Base-by-base conservation (phyloP, 2,113 vertebrate species). In the Piprites chloris region DNA sequence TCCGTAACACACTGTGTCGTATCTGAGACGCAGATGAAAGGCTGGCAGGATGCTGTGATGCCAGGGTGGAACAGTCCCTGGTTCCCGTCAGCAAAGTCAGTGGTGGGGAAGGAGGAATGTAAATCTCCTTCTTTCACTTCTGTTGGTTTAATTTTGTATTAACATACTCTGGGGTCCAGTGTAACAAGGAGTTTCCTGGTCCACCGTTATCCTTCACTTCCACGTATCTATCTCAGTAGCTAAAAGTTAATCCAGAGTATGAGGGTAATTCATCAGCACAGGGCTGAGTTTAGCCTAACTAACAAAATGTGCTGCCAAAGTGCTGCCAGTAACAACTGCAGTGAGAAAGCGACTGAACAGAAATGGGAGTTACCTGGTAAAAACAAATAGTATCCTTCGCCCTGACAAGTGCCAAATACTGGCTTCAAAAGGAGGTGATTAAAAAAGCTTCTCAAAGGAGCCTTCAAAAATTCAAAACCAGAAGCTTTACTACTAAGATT, bases 91-190 rank as follows among this genome's bases (percentile, higher is more conserved):
- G 23, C 12, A 28, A 81, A 50, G 32, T 30, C 61, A 89, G 5
- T 33, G 15, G 16, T 28, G 23, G 14, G 23, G 12, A 26, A 59
- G 21, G 4, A 41, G 8, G 4, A 8, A 7, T 1, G 1, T n/a
- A 62, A 19, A 87, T 44, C 20, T 83, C 56, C 28, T 37, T 30
- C 30, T 75, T 42, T 46, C 44, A 52, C 5, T 68, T 92, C 20
- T 62, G 20, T 13, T 46, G 49, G 28, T 3, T 16, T 81, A 79
- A 59, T 76, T 86, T 32, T 9, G 1, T 12, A 37, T 8, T 33
- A 41, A 46, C 76, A 11, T 53, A 55, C 19, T 46, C 15, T 13
- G 26, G 28, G 26, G 28, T 42, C 5, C 22, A 59, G 24, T 6
- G 27, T n/a, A 82, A 66, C 1, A 59, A 24, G 16, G 4, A 59